Conservation (phyloP, 2,888 invertebrate genomes). For the Siphlonurus alternatus region DNA sequence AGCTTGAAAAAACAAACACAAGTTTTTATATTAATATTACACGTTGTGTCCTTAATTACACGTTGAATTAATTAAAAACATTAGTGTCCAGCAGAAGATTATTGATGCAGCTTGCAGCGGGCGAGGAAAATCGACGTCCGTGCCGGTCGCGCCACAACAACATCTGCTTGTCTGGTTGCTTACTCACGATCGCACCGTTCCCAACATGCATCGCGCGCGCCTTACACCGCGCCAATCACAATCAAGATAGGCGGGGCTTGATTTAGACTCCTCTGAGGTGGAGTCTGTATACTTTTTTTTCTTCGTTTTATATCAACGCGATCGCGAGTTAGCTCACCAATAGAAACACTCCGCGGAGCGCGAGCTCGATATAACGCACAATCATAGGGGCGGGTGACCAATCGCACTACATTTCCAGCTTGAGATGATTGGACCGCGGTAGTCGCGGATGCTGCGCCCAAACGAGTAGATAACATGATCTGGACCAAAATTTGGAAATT, state of each 20-base stretch:
- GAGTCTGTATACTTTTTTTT: background rate
- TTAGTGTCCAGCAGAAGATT: background rate
- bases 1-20: background rate
- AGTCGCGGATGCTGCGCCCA: background rate
- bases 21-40: background rate
- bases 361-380: background rate
- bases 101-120: background rate
- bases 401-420: background rate
- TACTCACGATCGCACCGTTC: background rate
- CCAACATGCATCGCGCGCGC: background rate
- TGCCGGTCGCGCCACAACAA: background rate
- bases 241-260: background rate
- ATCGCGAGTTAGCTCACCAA: background rate
- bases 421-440: background rate
- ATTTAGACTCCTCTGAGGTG: background rate
- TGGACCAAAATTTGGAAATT: too few species aligned
- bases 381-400: background rate
- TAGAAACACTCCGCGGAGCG: background rate
- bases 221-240: background rate
- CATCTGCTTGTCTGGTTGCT: background rate
- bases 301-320: background rate
- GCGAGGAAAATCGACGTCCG: background rate
- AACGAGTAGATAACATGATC: too few species aligned
- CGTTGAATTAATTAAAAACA: too few species aligned
- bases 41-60: background rate